Conservation (phyloP, 2,113 vertebrate genomes). For the Sylvia atricapilla region DNA sequence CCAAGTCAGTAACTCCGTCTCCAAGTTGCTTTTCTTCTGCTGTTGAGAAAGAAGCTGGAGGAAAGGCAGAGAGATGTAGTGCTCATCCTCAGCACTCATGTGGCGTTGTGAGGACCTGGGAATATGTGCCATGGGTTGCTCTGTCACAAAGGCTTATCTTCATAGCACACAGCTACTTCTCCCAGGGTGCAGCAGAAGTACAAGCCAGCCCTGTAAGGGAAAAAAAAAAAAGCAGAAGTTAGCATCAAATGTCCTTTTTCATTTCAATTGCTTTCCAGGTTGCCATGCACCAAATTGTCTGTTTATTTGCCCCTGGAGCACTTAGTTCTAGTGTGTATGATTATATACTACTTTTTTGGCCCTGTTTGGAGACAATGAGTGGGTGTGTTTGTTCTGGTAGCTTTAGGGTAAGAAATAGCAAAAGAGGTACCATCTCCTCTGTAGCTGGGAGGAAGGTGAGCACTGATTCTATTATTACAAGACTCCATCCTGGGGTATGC, state of each 20-base stretch:
- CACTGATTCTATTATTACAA: background rate
- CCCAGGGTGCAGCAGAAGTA: conserved; percentile 6
- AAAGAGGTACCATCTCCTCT: background rate
- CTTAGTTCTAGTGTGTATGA: background rate
- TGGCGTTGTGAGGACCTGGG: background rate
- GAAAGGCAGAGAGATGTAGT: background rate
- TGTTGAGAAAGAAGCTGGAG: background rate
- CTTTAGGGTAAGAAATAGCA: conserved; percentile 43
- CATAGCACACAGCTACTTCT: background rate
- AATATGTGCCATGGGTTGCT: background rate
- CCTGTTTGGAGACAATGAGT: conserved; percentile 10
- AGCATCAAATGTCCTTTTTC: background rate
- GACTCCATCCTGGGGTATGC: conserved; percentile 3
- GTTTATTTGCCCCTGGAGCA: conserved; percentile 38
- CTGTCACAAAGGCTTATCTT: conserved; percentile 11
- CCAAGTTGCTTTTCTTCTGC: background rate
- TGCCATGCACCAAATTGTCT: background rate
- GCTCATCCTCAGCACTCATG: background rate
- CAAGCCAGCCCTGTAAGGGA: background rate
- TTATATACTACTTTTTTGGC: conserved; percentile 30
- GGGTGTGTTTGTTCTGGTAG: conserved; percentile 40
- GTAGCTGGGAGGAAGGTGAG: background rate
- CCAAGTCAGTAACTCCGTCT: background rate
- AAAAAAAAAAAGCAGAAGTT: background rate
- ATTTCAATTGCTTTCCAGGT: conserved; percentile 29